Evolutionary conservation across 2,888 invertebrate species (phyloP), one percentile per base, ranked within the genome.

Genomic region (Teinopalpus imperialis): DNA sequence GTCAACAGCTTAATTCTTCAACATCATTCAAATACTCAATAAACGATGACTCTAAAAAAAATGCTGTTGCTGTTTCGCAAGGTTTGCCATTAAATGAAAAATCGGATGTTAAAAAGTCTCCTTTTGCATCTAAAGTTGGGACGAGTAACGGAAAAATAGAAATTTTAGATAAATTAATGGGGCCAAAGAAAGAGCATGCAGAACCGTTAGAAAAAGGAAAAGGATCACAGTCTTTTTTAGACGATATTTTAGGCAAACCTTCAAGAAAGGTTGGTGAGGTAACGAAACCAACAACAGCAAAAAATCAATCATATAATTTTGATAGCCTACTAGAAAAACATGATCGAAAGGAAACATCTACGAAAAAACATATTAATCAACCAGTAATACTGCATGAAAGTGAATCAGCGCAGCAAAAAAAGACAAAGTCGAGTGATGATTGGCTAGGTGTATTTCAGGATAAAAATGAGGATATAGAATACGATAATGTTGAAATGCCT

Each of bases 181-280:
- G 68, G 7, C 5, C 55, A 27, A 76, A 73, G 51, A 78, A 71
- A 54, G 72, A 70, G n/a, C 47, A 56, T 4, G 18, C 29, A 4
- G 79, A 80, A 56, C 43, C 69, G 7, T 44, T 70, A 48, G 77
- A 81, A 40, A 83, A 73, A 54, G 77, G 78, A 1, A 87, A 79
- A 56, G 85, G 80, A 54, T 80, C 86, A 1, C 85, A 85, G 51
- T 85, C 81, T n/a, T 69, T 85, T 50, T 62, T 91, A 32, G 85
- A 90, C 37, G 91, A 91, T 65, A 90, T 91, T 51, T 71, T 92
- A 44, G 91, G 91, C 12, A 76, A 83, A 3, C 67, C 90, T 21
- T 66, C 80, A 2, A 62, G 61, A 29, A 82, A 82, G 66, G 54
- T 66, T 2, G 66, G 42, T 44, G 69, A 67, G 56, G 40, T 45